phyloP scores from a whole-genome alignment of 2,797 vertebrate species.

The Macroramphosus scolopax region DNA sequence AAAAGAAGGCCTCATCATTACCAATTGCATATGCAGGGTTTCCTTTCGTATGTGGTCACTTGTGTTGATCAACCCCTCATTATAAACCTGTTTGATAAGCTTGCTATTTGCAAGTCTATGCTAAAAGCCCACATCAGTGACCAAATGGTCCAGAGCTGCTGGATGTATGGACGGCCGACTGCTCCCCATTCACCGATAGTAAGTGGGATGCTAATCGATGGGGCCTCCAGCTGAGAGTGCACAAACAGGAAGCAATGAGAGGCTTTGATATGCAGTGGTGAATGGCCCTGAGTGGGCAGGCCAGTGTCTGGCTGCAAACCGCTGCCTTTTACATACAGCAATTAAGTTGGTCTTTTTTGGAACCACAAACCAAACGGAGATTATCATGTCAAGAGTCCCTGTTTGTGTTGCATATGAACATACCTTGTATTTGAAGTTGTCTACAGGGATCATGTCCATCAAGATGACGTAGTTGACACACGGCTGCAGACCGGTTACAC shows the following conservation, averaged over 20 bases:
- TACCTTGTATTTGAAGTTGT: constrained; percentile 86
- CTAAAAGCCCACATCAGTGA: constrained; percentile 30
- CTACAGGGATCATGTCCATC: constrained; percentile 82
- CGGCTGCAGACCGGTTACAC: constrained; percentile 79
- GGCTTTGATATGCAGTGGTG: constrained; percentile 75
- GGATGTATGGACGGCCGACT: constrained; percentile 50
- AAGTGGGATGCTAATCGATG: constrained; percentile 73
- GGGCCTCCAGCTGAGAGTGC: constrained; percentile 67
- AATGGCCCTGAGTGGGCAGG: constrained; percentile 37
- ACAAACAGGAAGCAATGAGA: constrained; percentile 77
- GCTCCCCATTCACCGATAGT: constrained; percentile 52
- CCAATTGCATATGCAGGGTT: no score
- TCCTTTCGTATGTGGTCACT: no score
- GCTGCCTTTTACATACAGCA: constrained; percentile 20
- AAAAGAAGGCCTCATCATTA: background rate
- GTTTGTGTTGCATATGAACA: constrained; percentile 9
- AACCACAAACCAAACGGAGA: background rate
- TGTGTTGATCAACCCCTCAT: no score
- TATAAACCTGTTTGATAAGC: no score
- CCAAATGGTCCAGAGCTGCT: constrained; percentile 57
- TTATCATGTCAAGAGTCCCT: no score
- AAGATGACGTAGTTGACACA: constrained; percentile 82
- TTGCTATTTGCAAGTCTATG: constrained; percentile 36
- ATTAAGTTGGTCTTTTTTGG: constrained; percentile 11
- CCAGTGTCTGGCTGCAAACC: constrained; percentile 53